Conservation (phyloP, 2,888 invertebrate species). For the Choristoneura rosaceana region DNA sequence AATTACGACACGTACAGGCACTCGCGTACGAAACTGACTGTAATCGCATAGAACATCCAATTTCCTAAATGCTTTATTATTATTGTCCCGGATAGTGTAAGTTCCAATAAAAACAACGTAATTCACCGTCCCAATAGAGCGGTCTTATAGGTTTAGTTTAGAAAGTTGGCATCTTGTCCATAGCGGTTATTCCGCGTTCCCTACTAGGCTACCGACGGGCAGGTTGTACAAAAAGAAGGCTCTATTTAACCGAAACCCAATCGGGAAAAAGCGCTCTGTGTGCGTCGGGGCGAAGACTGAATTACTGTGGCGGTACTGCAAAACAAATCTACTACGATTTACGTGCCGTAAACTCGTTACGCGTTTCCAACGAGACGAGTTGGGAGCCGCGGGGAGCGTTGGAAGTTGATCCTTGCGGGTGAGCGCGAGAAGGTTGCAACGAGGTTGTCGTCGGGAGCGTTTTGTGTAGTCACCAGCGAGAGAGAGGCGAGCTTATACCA, state of each 20-base stretch:
- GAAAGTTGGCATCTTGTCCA: constrained; percentile 83
- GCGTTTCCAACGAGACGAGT: constrained; percentile 73
- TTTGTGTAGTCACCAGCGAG: constrained; percentile 65
- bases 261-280: constrained; percentile 77
- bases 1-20: constrained; percentile 47
- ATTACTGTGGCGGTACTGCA: constrained; percentile 75
- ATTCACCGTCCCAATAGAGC: constrained; percentile 72
- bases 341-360: constrained; percentile 84
- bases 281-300: constrained; percentile 71
- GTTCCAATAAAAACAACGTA: constrained; percentile 79
- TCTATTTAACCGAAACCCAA: constrained; percentile 74
- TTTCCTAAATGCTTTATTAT: constrained; percentile 74
- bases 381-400: constrained; percentile 56
- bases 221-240: constrained; percentile 75
- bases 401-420: constrained; percentile 67
- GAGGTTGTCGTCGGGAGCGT: constrained; percentile 51
- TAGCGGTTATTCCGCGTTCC: constrained; percentile 79
- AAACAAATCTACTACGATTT: constrained; percentile 84
- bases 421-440: constrained; percentile 62
- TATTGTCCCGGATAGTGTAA: constrained; percentile 64
- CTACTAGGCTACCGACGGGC: constrained; percentile 72
- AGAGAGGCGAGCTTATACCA: constrained; percentile 76
- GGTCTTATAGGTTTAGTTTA: constrained; percentile 81
- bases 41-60: constrained; percentile 63
- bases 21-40: constrained; percentile 60